Evolutionary conservation across 2,888 invertebrate genomes (phyloP).

Genomic region (Calliopum simillimum): DNA sequence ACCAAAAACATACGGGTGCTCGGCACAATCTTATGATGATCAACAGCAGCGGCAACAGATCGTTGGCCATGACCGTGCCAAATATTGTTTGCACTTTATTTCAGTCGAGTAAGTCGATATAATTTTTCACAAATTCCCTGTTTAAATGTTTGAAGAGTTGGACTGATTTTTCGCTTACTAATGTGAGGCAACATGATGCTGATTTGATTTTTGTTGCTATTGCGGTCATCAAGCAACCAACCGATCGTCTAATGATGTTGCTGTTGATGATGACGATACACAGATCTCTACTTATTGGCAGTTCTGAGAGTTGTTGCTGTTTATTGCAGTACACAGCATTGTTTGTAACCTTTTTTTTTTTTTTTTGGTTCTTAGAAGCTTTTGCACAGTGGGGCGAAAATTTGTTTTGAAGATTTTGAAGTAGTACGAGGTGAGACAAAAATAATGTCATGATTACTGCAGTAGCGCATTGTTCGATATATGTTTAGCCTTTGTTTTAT

Average conservation of each 20-base stretch:
- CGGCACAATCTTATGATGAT: neutral
- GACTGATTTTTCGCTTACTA: neutral
- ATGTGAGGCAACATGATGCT: too few species aligned
- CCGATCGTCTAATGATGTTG: neutral
- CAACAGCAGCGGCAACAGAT: neutral
- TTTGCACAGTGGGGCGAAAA: too few species aligned
- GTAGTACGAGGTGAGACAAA: too few species aligned
- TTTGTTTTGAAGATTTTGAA: too few species aligned
- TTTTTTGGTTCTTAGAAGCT: neutral
- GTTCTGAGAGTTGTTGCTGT: neutral
- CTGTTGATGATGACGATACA: neutral
- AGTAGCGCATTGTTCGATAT: too few species aligned
- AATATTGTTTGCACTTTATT: conserved; percentile 29
- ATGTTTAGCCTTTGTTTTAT: neutral
- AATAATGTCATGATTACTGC: too few species aligned
- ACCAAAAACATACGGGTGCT: neutral
- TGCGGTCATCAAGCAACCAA: too few species aligned
- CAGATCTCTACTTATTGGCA: conserved; percentile 12
- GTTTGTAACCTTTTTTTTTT: conserved; percentile 5
- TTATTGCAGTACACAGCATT: conserved; percentile 19
- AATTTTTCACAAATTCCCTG: conserved; percentile 11
- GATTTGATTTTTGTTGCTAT: too few species aligned
- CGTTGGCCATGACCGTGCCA: conserved; percentile 27
- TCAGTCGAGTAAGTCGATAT: conserved; percentile 5
- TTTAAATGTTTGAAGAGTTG: conserved; percentile 9